phyloP scores from a whole-genome alignment of 1,140 invertebrate genomes.

The Halictus rubicundus region DNA sequence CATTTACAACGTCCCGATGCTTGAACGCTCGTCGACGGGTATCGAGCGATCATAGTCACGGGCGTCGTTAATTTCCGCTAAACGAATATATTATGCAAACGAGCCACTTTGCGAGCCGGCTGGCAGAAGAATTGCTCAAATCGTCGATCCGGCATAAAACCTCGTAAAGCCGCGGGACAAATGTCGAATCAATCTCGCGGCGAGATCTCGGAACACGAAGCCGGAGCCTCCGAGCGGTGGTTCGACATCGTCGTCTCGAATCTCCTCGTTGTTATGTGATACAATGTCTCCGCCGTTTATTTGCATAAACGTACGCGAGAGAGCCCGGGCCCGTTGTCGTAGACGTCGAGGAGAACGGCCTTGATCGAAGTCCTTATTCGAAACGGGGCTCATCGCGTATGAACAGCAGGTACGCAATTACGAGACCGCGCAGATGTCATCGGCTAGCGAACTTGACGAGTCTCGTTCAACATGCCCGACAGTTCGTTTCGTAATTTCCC shows the following conservation, averaged over 20 bases:
- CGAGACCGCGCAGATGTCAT: slow-evolving; percentile 42
- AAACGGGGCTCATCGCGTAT: slow-evolving; percentile 38
- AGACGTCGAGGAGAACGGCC: slow-evolving; percentile 18
- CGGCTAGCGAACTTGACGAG: slow-evolving; percentile 37
- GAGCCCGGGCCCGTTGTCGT: not conserved
- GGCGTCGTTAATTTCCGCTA: not conserved
- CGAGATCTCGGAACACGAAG: not conserved
- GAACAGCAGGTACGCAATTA: slow-evolving; percentile 51
- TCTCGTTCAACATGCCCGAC: slow-evolving; percentile 4
- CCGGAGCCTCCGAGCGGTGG: not conserved
- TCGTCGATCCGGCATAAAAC: not conserved
- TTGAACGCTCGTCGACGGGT: not conserved
- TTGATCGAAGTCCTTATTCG: slow-evolving; percentile 48
- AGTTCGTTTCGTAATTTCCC: slow-evolving; percentile 7
- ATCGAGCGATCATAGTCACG: not conserved
- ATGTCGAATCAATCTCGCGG: not conserved
- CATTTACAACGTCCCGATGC: not conserved
- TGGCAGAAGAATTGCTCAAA: not conserved
- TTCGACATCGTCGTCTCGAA: not conserved
- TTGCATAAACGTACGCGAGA: slow-evolving; percentile 40
- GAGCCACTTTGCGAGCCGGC: not conserved
- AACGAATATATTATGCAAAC: slow-evolving; percentile 3
- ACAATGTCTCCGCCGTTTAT: slow-evolving; percentile 12
- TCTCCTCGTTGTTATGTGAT: slow-evolving; percentile 5
- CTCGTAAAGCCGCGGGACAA: not conserved